These are phyloP conservation scores for Hycleus cichorii DNA, from an alignment of 1,140 invertebrate species.

Conservation along the genomic window DNA sequence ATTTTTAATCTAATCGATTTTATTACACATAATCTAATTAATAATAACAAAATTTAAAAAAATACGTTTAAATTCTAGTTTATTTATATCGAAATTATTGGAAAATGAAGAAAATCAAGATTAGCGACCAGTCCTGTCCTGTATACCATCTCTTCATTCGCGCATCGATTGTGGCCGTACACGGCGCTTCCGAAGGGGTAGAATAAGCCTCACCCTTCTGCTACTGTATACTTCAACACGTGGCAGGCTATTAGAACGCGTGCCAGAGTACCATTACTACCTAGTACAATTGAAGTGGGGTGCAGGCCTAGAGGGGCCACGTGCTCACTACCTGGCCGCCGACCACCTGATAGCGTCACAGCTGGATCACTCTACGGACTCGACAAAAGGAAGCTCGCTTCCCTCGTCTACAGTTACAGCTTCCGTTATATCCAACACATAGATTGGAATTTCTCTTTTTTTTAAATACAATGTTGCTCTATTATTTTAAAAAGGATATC, in stretches of 20 bases:
- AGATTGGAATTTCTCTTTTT: no score
- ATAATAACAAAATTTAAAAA: no score
- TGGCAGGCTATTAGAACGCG: slow-evolving; percentile 30
- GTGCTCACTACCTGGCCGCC: slow-evolving; percentile 25
- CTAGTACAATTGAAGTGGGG: background rate
- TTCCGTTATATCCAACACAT: slow-evolving; percentile 5
- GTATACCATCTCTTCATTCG: slow-evolving; percentile 16
- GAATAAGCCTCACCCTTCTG: slow-evolving; percentile 16
- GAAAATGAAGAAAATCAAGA: background rate
- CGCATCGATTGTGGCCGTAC: slow-evolving; percentile 36
- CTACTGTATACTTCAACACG: slow-evolving; percentile 27
- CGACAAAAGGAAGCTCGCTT: background rate
- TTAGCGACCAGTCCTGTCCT: slow-evolving; percentile 14
- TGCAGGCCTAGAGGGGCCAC: slow-evolving; percentile 11
- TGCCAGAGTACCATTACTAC: slow-evolving; percentile 26
- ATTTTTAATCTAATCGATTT: no score
- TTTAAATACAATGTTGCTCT: no score
- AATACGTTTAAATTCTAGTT: no score
- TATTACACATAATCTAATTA: no score
- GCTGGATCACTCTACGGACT: slow-evolving; percentile 6
- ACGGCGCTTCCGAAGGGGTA: slow-evolving; percentile 19
- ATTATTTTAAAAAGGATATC: no score
- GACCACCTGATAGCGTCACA: slow-evolving; percentile 29
- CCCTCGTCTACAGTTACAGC: slow-evolving; percentile 16
- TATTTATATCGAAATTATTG: no score